Base-by-base conservation (phyloP, 2,113 vertebrate genomes). In the Ailurus styani region DNA sequence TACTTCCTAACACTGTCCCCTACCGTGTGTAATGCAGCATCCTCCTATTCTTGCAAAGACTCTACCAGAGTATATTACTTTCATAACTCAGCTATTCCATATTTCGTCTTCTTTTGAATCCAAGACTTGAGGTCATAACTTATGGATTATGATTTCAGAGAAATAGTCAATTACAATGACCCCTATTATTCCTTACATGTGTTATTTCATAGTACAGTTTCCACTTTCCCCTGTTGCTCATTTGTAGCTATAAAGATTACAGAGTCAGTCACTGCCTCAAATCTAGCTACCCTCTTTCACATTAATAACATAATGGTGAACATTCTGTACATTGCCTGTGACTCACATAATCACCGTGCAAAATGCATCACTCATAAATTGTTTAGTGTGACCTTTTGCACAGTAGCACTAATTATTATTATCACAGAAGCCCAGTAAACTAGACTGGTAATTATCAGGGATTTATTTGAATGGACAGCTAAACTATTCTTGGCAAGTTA, bases 381-480 rank as follows among this genome's bases (percentile, higher is more conserved):
- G 99, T 99, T 99, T 99, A 99, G 98, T 77, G 37, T 66, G 99
- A 99, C 99, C 99, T 99, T 99, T 99, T 99, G 98, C 99, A 99
- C 98, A 98, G 98, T 99, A 99, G 98, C 98, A 99, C 99, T 99
- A 99, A 99, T 99, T 99, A 99, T 99, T 99, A 99, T 99, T 99
- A 99, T 99, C 99, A 99, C 98, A 98, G 98, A 98, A 99, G 98
- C 98, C 99, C 99, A 99, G 99, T 99, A 99, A 99, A 99, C 99
- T 99, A 99, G 99, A 98, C 98, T 98, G 99, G 99, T 99, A 99
- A 99, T 99, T 99, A 99, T 99, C 98, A 98, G 98, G 98, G 99
- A 99, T 99, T 99, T 99, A 99, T 99, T 99, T 99, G 99, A 99
- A 99, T 99, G 99, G 99, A 99, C 99, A 99, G 98, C 98, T 98